A percentile compares a stretch with the other conserved stretches of the same genome.
These are phyloP conservation scores for Rapana venosa DNA, from an alignment of 2,888 invertebrate genomes.

Conservation along the genomic window DNA sequence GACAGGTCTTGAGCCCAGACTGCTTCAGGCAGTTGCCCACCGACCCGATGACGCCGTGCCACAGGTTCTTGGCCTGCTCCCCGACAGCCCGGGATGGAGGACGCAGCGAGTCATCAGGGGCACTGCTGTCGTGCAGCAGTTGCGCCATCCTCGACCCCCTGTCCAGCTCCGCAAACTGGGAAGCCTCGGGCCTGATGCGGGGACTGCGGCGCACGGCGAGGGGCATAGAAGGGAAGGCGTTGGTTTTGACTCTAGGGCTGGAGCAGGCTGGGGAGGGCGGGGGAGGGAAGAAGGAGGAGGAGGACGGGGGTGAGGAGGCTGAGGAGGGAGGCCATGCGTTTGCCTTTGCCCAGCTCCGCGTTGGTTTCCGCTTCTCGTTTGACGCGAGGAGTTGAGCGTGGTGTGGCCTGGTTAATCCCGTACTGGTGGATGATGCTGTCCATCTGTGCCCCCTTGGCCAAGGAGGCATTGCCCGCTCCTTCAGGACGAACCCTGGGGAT, in stretches of 20 bases:
- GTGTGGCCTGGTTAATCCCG: constrained; percentile 33
- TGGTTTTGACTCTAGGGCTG: not conserved
- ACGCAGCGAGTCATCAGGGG: constrained; percentile 52
- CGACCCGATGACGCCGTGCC: constrained; percentile 58
- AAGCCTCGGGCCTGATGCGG: constrained; percentile 61
- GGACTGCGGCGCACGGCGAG: constrained; percentile 52
- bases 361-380: constrained; percentile 62
- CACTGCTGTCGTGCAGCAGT: constrained; percentile 61
- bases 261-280: constrained; percentile 57
- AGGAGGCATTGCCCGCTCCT: constrained; percentile 59
- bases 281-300: not conserved
- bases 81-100: constrained; percentile 59
- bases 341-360: constrained; percentile 61
- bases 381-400: constrained; percentile 59
- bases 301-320: constrained; percentile 49
- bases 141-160: constrained; percentile 62
- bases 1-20: constrained; percentile 58
- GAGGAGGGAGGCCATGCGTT: constrained; percentile 61
- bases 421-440: constrained; percentile 57
- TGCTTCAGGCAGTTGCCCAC: constrained; percentile 60
- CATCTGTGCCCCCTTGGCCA: constrained; percentile 63
- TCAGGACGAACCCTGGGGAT: constrained; percentile 66
- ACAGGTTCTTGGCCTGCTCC: constrained; percentile 58
- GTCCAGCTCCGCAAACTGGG: constrained; percentile 60
- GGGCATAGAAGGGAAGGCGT: constrained; percentile 37